Evolutionary conservation across 2,797 vertebrate genomes (phyloP).

Genomic region (Harpagifer antarcticus): DNA sequence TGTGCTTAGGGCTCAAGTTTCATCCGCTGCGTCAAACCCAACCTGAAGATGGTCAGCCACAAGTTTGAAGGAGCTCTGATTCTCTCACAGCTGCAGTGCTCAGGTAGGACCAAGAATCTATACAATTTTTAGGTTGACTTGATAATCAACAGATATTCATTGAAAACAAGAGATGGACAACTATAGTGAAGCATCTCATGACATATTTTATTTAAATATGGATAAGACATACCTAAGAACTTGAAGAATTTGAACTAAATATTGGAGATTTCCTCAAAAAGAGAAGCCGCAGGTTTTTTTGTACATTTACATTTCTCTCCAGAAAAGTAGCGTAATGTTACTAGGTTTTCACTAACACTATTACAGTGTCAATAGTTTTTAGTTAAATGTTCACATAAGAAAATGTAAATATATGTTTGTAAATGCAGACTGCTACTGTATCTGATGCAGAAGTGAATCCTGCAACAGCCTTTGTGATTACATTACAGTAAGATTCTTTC

Average conservation of each 20-base stretch:
- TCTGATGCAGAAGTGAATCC: not conserved
- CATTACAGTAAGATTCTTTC: not conserved
- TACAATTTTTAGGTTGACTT: not conserved
- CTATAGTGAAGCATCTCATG: not conserved
- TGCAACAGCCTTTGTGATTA: not conserved
- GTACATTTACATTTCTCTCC: conserved; percentile 7
- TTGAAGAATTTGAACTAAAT: not conserved
- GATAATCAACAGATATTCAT: not conserved
- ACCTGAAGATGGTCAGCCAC: conserved; percentile 98
- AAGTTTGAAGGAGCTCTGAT: conserved; percentile 98
- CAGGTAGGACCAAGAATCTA: conserved; percentile 83
- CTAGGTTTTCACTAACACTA: not conserved
- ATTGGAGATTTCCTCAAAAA: not conserved
- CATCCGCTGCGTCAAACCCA: conserved; percentile 98
- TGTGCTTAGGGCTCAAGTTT: conserved; percentile 94
- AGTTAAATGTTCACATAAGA: not conserved
- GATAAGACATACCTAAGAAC: not conserved
- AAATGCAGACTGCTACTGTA: conserved; percentile 1
- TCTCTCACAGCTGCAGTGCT: conserved; percentile 98
- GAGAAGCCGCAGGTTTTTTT: not conserved
- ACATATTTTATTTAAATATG: not conserved
- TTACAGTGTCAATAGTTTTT: not conserved
- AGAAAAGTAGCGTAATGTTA: not conserved
- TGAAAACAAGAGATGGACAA: not conserved
- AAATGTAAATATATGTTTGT: not conserved